Evolutionary conservation across 2,797 vertebrate genomes (phyloP).

Genomic region (Sebastes minor): DNA sequence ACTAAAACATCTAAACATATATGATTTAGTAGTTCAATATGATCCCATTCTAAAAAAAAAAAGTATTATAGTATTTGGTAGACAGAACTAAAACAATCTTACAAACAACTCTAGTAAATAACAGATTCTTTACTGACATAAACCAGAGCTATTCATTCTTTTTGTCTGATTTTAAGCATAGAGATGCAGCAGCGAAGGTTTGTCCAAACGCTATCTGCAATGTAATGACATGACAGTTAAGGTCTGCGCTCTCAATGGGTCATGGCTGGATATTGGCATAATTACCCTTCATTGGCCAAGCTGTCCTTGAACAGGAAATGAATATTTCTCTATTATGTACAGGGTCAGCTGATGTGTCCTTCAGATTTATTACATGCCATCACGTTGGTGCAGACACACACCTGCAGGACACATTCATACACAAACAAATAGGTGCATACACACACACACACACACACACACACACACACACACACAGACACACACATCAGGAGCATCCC

Average conservation of each 20-base stretch:
- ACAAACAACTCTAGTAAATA: not conserved
- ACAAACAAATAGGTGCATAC: constrained; percentile 7
- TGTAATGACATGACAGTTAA: constrained; percentile 44
- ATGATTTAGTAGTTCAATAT: not conserved
- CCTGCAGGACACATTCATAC: not conserved
- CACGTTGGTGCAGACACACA: not conserved
- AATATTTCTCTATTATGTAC: constrained; percentile 55
- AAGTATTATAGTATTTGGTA: not conserved
- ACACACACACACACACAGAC: not conserved
- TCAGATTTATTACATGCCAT: constrained; percentile 58
- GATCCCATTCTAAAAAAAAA: not conserved
- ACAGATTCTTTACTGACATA: not conserved
- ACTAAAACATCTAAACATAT: not conserved
- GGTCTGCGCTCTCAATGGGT: constrained; percentile 46
- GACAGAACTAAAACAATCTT: not conserved
- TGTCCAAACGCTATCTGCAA: constrained; percentile 16
- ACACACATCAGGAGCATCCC: not conserved
- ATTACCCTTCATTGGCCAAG: constrained; percentile 59
- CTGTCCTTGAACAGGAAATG: constrained; percentile 68
- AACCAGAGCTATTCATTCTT: not conserved
- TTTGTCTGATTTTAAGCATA: constrained; percentile 8
- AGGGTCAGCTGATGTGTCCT: constrained; percentile 57
- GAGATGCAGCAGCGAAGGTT: constrained; percentile 1
- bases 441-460: too few species aligned
- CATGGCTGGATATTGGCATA: constrained; percentile 51